Conservation (phyloP, 2,797 vertebrate species). For the Helicolenus hilgendorfi region DNA sequence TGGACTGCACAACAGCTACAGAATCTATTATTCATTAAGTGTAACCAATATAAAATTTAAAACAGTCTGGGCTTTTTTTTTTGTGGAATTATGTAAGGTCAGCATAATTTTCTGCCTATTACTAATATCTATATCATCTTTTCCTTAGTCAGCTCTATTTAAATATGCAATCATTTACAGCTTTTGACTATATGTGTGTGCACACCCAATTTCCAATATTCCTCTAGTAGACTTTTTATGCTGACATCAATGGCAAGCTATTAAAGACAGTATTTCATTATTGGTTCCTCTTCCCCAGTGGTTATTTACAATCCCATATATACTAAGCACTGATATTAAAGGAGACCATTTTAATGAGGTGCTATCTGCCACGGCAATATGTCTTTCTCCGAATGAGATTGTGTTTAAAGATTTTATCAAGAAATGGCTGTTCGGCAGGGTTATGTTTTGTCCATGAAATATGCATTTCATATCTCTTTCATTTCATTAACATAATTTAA, state of each 20-base stretch:
- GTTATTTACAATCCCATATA: constrained; percentile 99
- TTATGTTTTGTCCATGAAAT: constrained; percentile 99
- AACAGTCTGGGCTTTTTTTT: constrained; percentile 93
- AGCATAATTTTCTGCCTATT: constrained; percentile 99
- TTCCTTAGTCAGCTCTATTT: constrained; percentile 99
- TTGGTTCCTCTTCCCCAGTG: constrained; percentile 99
- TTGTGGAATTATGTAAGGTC: constrained; percentile 99
- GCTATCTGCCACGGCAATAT: constrained; percentile 99
- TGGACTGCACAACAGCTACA: constrained; percentile 94
- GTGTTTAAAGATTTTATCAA: constrained; percentile 99
- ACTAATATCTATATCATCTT: constrained; percentile 99
- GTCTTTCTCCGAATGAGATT: constrained; percentile 99
- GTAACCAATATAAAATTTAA: constrained; percentile 99
- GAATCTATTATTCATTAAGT: constrained; percentile 99
- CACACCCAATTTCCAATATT: constrained; percentile 99
- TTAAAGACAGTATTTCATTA: constrained; percentile 99
- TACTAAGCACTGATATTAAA: constrained; percentile 99
- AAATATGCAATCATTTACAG: constrained; percentile 99
- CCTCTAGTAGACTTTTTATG: constrained; percentile 99
- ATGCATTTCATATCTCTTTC: constrained; percentile 99
- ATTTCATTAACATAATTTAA: constrained; percentile 99
- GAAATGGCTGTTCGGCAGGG: constrained; percentile 99
- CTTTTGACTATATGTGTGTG: constrained; percentile 98
- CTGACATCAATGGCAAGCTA: constrained; percentile 99
- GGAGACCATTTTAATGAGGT: constrained; percentile 99